Evolutionary conservation across 2,113 vertebrate genomes (phyloP), one percentile per base, ranked within the genome.

Genomic region (Oncorhynchus gorbuscha): DNA sequence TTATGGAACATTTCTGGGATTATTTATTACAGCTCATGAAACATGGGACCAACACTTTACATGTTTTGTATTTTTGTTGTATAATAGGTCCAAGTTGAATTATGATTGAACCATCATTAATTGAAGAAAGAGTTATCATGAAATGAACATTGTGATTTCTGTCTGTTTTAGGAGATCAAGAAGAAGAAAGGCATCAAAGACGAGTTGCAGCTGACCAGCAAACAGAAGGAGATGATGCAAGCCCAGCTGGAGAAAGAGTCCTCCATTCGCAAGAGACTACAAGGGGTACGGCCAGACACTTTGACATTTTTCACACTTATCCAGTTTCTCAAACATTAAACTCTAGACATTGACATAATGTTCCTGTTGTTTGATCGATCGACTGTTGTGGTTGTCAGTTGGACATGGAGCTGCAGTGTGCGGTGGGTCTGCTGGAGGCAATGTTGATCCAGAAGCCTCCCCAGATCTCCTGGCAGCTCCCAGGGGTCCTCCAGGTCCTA

Each of bases 161-260:
- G 32, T 73, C 48, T 58, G 8, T 76, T 81, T 14, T 78, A 99
- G 98, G 98, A 99, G 84, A 93, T 99, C 68, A 99, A 97, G 82
- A 99, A 95, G 94, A 99, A 99, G 88, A 99, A 97, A 72, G 98
- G 97, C 62, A 96, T 99, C 80, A 98, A 97, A 85, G 97, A 99
- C 51, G 97, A 99, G 79, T 87, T 99, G 22, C 97, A 98, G 74
- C 92, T 99, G 22, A 97, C 95, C 0, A 95, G 91, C 86, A 99
- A 99, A 79, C 98, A 99, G 89, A 98, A 98, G 88, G 98, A 99
- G 90, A 94, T 98, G 93, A 88, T 99, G 81, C 94, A 96, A 22
- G 91, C 89, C 26, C 97, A 99, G 89, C 89, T 97, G 84, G 97
- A 99, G 75, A 97, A 93, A 79, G 98, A 99, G 83, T 90, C 94